Evolutionary conservation across 2,113 vertebrate genomes (phyloP).

Genomic region (Corythornis cristatus): DNA sequence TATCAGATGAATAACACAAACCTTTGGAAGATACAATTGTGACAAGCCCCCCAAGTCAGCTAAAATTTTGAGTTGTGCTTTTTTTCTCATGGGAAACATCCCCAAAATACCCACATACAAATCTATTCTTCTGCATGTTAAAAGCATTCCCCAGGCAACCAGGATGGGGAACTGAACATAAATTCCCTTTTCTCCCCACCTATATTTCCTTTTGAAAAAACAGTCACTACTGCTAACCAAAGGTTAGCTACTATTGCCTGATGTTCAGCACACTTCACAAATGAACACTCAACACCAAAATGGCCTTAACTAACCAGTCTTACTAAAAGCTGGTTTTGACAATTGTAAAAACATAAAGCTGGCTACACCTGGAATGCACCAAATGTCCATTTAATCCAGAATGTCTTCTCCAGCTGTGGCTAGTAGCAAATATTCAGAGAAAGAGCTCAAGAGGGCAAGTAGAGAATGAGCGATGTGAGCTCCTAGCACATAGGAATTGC

Average conservation of each 20-base stretch:
- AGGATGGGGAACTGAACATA: background rate
- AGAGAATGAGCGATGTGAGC: background rate
- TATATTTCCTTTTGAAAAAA: background rate
- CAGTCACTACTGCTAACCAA: background rate
- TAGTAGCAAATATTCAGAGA: background rate
- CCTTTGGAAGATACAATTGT: background rate
- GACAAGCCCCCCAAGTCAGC: background rate
- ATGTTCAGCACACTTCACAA: background rate
- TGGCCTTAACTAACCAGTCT: background rate
- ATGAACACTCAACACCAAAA: background rate
- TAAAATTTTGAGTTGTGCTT: background rate
- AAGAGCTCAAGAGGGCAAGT: background rate
- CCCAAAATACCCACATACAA: constrained; percentile 15
- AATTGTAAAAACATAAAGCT: background rate
- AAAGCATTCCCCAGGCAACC: constrained; percentile 44
- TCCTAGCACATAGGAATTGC: background rate
- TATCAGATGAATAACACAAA: background rate
- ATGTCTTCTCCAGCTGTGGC: background rate
- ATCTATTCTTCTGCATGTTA: background rate
- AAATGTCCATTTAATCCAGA: background rate
- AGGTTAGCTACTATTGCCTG: background rate
- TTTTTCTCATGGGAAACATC: background rate
- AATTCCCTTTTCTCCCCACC: background rate
- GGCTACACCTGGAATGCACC: background rate
- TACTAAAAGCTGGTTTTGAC: background rate